Evolutionary conservation across 2,888 invertebrate genomes (phyloP).

Genomic region (Ypsolopha sequella): DNA sequence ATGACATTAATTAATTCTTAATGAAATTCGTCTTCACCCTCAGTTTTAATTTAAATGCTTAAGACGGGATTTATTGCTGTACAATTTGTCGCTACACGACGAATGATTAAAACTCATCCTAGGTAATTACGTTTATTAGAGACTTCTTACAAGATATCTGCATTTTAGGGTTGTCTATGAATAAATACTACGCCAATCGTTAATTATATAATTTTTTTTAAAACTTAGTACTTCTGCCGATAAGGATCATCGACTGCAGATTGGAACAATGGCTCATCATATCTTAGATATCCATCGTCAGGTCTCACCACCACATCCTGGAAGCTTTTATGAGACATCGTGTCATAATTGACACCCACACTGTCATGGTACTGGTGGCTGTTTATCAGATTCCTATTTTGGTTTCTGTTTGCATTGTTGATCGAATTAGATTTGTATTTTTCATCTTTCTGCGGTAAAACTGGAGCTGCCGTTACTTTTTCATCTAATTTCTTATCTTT

Average conservation of each 20-base stretch:
- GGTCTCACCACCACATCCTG: slow-evolving; percentile 42
- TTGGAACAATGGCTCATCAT: slow-evolving; percentile 55
- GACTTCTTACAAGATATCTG: slow-evolving; percentile 26
- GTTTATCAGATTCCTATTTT: slow-evolving; percentile 45
- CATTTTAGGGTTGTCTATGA: background rate
- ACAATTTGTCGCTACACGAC: slow-evolving; percentile 59
- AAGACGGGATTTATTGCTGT: slow-evolving; percentile 56
- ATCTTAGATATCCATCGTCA: slow-evolving; percentile 50
- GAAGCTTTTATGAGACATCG: slow-evolving; percentile 40
- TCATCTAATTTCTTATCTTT: slow-evolving; percentile 58
- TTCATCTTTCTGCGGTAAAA: slow-evolving; percentile 53
- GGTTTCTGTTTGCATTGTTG: slow-evolving; percentile 18
- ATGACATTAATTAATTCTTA: slow-evolving; percentile 72
- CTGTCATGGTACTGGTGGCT: slow-evolving; percentile 60
- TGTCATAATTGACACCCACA: slow-evolving; percentile 33
- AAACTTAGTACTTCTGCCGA: slow-evolving; percentile 49
- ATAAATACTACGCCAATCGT: background rate
- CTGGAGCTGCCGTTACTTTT: slow-evolving; percentile 57
- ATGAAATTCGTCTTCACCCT: slow-evolving; percentile 71
- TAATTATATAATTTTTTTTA: background rate
- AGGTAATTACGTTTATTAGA: slow-evolving; percentile 60
- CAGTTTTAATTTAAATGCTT: slow-evolving; percentile 63
- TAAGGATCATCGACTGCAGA: slow-evolving; percentile 54
- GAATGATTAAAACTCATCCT: slow-evolving; percentile 47
- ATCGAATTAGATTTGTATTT: slow-evolving; percentile 18